These are phyloP conservation scores for Daubentonia madagascariensis DNA, from an alignment of 2,113 vertebrate genomes.

Conservation along the genomic window DNA sequence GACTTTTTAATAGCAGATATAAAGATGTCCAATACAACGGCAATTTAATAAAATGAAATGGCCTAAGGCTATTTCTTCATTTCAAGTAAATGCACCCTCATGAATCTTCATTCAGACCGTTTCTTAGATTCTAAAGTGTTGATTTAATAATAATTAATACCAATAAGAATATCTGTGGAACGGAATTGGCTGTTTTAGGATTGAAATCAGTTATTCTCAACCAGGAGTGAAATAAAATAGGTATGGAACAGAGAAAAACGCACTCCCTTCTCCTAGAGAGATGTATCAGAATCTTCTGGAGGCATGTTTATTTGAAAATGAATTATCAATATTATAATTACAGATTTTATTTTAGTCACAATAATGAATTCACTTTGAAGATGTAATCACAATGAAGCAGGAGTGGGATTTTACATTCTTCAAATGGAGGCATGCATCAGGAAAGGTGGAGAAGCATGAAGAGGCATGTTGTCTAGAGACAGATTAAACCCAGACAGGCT, in stretches of 20 bases:
- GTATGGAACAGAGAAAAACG: neutral
- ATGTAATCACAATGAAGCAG: conserved; percentile 7
- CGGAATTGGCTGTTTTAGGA: conserved; percentile 1
- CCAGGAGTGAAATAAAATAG: neutral
- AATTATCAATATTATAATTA: neutral
- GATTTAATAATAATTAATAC: conserved; percentile 45
- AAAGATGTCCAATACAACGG: conserved; percentile 55
- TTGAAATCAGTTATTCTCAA: conserved; percentile 18
- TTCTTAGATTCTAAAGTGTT: conserved; percentile 41
- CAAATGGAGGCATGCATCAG: neutral
- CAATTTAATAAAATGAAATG: conserved; percentile 48
- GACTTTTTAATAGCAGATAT: conserved; percentile 45
- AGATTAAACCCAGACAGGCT: neutral
- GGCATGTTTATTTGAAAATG: neutral
- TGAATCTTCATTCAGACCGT: conserved; percentile 22
- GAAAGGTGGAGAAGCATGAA: conserved; percentile 34
- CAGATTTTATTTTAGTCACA: neutral
- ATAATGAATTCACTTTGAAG: conserved; percentile 36
- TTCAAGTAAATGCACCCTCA: neutral
- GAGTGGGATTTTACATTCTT: neutral
- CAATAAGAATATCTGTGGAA: neutral
- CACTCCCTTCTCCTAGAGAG: neutral
- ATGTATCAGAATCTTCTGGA: neutral
- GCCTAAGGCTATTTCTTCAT: conserved; percentile 46
- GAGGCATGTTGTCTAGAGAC: neutral